Base-by-base conservation (phyloP, 2,797 vertebrate genomes). In the Heterohyrax brucei region DNA sequence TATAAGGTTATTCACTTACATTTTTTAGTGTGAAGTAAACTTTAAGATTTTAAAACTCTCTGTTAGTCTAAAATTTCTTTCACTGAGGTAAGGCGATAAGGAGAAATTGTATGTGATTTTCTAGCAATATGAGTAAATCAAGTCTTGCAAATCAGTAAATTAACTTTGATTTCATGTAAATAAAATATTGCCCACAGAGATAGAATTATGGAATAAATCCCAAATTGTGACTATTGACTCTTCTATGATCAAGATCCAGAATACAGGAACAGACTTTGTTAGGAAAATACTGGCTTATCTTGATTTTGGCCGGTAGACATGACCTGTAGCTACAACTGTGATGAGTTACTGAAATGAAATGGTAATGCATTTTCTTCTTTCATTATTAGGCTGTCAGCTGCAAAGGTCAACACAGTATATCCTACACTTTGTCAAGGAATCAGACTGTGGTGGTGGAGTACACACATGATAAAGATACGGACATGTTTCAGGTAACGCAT, bases 391-490 rank as follows among this genome's bases (percentile, higher is more conserved):
- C 99, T 0, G 99, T 99, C 98, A 99, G 99, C 99, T 99, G 99
- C 96, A 99, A 99, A 99, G 99, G 99, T 96, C 99, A 99, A 95
- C 99, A 99, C 98, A 99, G 99, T 89, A 99, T 99, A 98, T 99
- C 99, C 87, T 99, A 99, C 98, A 99, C 99, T 0, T 98, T 99
- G 78, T 99, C 99, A 96, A 99, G 99, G 98, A 99, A 99, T 98
- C 99, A 99, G 98, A 99, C 99, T 0, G 99, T 99, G 86, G 99
- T 99, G 96, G 99, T 99, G 97, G 99, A 99, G 96, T 99, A 99
- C 97, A 99, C 99, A 93, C 99, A 99, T 56, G 99, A 99, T 80
- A 99, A 99, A 98, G 99, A 99, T 89, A 99, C 99, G 0, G 99
- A 99, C 98, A 99, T 99, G 99, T 99, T 99, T 98, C 99, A 99